Evolutionary conservation across 2,113 vertebrate species (phyloP), one percentile per base, ranked within the genome.

Genomic region (Tricholaema leucomelas): DNA sequence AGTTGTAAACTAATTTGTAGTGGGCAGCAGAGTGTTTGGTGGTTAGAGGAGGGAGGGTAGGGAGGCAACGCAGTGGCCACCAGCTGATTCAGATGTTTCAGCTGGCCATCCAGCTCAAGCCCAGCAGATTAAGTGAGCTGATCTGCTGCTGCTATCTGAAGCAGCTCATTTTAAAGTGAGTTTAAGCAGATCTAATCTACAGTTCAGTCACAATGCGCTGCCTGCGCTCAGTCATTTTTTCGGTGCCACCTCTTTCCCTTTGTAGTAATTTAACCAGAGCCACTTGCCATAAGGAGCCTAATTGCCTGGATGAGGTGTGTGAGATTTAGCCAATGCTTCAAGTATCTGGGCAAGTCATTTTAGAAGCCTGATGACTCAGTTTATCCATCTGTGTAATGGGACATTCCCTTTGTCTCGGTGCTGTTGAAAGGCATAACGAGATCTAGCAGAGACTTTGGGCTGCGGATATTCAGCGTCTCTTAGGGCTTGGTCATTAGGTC

Each of bases 1-100:
- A 64, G 65, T 85, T 92, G 77, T 64, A 91, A 90, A 94, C 79
- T 48, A 93, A 94, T 96, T 96, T 96, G 95, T 94, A 96, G 91
- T 2, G 91, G 95, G 84, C 87, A 93, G 78, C 60, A 28, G 88
- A 42, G 71, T 16, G 72, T 54, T 88, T 77, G 87, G 69, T 92
- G 93, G 91, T 96, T 94, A 58, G 42, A 52, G 33, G 20, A 82
- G 42, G 63, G 35, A 90, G 58, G 50, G 50, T 4, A 76, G 18
- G 40, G 40, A 82, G 55, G 48, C 15, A 75, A 35, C 71, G 28
- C 63, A 81, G 24, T 54, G 79, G 67, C 75, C 59, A 52, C 28
- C 56, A 55, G 78, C 48, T 52, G 21, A 61, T 66, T 46, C 75
- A 66, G 52, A 59, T 4, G 0, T 87, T 85, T 80, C n/a, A 28